These are phyloP conservation scores for Staurois parvus DNA, from an alignment of 2,797 vertebrate species.

Conservation along the genomic window DNA sequence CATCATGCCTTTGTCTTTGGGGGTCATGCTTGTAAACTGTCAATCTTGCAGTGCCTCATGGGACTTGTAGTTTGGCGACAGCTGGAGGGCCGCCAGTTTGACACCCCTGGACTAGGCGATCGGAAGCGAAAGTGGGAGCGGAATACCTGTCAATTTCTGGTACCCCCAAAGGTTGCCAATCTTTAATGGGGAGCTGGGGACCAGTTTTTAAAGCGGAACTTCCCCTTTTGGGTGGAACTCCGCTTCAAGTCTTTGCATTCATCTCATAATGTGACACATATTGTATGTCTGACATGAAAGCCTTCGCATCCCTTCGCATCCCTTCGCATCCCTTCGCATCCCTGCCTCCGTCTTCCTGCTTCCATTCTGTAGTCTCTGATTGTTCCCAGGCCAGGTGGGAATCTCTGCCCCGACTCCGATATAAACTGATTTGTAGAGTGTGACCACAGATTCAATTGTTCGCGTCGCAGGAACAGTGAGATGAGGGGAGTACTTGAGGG, in stretches of 20 bases:
- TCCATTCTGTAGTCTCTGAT: neutral
- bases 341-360: neutral
- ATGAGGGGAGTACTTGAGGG: slow-evolving; percentile 45
- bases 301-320: neutral
- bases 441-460: slow-evolving; percentile 43
- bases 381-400: neutral
- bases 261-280: neutral
- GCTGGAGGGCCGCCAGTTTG: too few species aligned
- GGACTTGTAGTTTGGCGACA: too few species aligned
- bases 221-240: too few species aligned
- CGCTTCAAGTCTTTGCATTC: neutral
- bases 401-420: slow-evolving; percentile 13
- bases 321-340: neutral
- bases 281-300: neutral
- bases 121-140: too few species aligned
- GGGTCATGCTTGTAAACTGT: too few species aligned
- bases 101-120: too few species aligned
- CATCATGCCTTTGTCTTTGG: too few species aligned
- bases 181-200: too few species aligned
- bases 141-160: too few species aligned
- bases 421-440: slow-evolving; percentile 40
- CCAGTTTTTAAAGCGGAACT: too few species aligned
- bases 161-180: too few species aligned
- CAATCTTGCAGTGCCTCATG: too few species aligned
- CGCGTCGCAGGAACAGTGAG: slow-evolving; percentile 22